Evolutionary conservation across 1,140 invertebrate species (phyloP).

Genomic region (Lepidostoma basale): DNA sequence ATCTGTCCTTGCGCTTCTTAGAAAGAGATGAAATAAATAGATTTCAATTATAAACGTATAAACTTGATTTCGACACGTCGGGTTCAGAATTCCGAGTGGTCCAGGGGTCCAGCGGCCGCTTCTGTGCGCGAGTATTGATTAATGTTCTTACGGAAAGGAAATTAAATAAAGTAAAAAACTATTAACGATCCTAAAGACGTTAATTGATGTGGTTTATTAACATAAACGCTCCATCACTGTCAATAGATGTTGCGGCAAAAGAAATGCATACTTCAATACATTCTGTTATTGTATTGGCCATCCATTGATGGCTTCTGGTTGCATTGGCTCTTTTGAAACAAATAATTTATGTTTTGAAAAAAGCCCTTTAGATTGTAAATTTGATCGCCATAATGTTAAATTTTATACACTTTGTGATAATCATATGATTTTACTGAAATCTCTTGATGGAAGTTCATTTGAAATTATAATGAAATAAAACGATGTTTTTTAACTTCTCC

Average conservation of each 20-base stretch:
- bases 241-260: constrained; percentile 26
- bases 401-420: no score
- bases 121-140: constrained; percentile 30
- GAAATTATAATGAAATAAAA: no score
- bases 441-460: no score
- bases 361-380: no score
- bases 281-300: no score
- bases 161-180: constrained; percentile 32
- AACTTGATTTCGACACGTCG: constrained; percentile 1
- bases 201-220: constrained; percentile 43
- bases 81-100: not conserved
- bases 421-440: no score
- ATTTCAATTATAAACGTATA: not conserved
- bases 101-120: not conserved
- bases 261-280: constrained; percentile 2
- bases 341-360: no score
- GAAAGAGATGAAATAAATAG: not conserved
- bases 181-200: constrained; percentile 34
- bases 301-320: no score
- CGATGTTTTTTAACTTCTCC: no score
- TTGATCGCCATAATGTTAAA: no score
- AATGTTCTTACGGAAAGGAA: constrained; percentile 27
- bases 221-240: constrained; percentile 40
- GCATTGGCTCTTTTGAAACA: no score
- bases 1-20: not conserved